A percentile compares a stretch with the other conserved stretches of the same genome.
phyloP scores from a whole-genome alignment of 2,113 vertebrate genomes.

The Serilophus lunatus region DNA sequence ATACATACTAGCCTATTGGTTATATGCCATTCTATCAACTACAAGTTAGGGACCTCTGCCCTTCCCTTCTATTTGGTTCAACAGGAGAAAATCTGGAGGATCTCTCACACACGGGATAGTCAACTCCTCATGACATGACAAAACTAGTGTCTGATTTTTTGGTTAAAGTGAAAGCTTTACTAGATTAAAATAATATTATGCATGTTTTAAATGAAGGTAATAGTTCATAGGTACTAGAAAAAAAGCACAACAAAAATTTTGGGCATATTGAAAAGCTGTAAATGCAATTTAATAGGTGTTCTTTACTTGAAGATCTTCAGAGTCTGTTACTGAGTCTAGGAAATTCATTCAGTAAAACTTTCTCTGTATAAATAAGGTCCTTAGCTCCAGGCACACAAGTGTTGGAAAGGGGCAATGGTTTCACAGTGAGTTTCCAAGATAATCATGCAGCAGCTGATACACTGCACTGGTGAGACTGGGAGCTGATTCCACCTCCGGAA shows the following conservation, averaged over 20 bases:
- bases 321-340: background rate
- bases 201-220: background rate
- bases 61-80: background rate
- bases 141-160: background rate
- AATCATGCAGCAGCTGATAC: background rate
- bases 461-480: background rate
- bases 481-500: background rate
- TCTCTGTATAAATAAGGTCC: background rate
- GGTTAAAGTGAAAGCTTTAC: background rate
- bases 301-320: background rate
- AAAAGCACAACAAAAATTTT: background rate
- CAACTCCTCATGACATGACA: background rate
- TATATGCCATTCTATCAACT: background rate
- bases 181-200: background rate
- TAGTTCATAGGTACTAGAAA: background rate
- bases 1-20: background rate
- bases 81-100: background rate
- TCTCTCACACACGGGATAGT: background rate
- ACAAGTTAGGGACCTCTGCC: background rate
- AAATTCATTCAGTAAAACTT: background rate
- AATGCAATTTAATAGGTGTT: fast-evolving
- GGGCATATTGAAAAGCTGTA: background rate
- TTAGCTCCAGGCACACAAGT: background rate
- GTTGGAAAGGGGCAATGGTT: background rate
- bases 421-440: background rate